phyloP scores from a whole-genome alignment of 2,113 vertebrate genomes.

The Dasyornis broadbenti region DNA sequence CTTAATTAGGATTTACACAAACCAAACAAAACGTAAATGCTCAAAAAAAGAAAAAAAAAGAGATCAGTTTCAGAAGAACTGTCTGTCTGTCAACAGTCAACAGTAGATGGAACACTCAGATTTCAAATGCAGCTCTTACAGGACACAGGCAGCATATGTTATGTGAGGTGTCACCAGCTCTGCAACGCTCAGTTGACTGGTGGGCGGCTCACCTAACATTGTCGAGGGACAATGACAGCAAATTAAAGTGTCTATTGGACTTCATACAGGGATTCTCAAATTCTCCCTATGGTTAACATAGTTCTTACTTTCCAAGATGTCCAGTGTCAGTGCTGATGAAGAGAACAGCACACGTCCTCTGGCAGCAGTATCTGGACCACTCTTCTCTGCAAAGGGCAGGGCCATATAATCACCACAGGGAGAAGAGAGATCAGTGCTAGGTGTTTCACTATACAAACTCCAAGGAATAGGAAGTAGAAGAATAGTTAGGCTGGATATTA shows the following conservation, averaged over 20 bases:
- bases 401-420: not conserved
- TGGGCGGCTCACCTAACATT: not conserved
- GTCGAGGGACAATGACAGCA: not conserved
- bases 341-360: not conserved
- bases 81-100: not conserved
- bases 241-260: not conserved
- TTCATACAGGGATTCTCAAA: not conserved
- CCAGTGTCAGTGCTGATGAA: not conserved
- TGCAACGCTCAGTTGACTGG: not conserved
- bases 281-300: not conserved
- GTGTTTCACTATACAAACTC: not conserved
- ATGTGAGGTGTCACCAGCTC: not conserved
- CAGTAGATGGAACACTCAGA: not conserved
- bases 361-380: not conserved
- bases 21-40: not conserved
- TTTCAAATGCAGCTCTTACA: not conserved
- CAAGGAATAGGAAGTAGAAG: not conserved
- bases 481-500: not conserved
- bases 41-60: not conserved
- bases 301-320: not conserved
- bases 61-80: not conserved
- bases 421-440: not conserved
- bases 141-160: not conserved
- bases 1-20: not conserved
- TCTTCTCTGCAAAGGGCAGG: not conserved